A percentile compares a stretch with the other conserved stretches of the same genome.
These are phyloP conservation scores for Hoplostethus mediterraneus DNA, from an alignment of 2,797 vertebrate species.

Conservation along the genomic window DNA sequence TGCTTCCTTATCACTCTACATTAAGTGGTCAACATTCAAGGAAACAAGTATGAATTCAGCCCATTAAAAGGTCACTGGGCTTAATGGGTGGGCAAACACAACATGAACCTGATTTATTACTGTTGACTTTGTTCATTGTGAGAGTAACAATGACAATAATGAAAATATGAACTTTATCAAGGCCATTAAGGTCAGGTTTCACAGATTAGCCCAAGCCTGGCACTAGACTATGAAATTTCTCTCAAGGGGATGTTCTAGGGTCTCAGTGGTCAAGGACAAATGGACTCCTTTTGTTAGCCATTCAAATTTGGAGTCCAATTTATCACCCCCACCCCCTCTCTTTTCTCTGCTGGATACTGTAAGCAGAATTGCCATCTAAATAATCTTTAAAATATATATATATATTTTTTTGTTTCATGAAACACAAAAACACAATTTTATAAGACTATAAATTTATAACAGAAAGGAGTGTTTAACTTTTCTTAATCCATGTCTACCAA, in stretches of 20 bases:
- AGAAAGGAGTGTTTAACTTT: background rate
- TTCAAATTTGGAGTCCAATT: background rate
- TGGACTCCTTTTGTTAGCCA: background rate
- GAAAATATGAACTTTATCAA: background rate
- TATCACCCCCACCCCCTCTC: background rate
- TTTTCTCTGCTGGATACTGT: background rate
- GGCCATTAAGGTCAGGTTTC: conserved; percentile 1
- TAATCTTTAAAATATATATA: background rate
- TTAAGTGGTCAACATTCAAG: conserved; percentile 15
- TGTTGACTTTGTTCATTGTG: conserved; percentile 5
- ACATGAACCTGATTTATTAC: background rate
- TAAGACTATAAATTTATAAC: background rate
- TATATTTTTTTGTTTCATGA: too few relatives aligned
- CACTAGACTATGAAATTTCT: background rate
- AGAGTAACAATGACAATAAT: conserved; percentile 1
- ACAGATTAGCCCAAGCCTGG: background rate
- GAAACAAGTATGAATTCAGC: background rate
- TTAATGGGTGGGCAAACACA: conserved; percentile 14
- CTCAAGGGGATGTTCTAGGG: background rate
- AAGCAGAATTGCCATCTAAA: background rate
- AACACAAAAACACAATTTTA: too few relatives aligned
- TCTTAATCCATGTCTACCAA: conserved; percentile 17
- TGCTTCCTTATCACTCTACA: background rate
- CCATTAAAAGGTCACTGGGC: conserved; percentile 1
- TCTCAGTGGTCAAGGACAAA: background rate